Conservation (phyloP, 2,797 vertebrate genomes). For the Tragelaphus eurycerus region DNA sequence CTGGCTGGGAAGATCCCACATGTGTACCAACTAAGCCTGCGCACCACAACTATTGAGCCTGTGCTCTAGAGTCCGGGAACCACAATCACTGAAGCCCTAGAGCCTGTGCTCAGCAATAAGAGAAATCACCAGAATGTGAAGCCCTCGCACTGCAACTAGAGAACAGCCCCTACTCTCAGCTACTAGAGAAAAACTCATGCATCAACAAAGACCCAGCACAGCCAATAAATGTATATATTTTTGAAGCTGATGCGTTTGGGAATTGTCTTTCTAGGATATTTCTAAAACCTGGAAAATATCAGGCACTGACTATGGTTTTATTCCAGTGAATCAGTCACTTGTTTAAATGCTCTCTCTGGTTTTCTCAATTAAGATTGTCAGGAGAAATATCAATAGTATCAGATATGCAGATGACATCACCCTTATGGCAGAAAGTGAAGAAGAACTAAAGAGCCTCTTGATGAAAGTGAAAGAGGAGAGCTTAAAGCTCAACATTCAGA, state of each 20-base stretch:
- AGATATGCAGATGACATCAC: background rate
- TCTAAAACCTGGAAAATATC: background rate
- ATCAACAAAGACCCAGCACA: background rate
- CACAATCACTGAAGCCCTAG: background rate
- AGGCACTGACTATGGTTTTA: background rate
- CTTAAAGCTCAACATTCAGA: background rate
- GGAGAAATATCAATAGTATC: background rate
- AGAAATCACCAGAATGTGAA: background rate
- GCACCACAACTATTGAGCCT: background rate
- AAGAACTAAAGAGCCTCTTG: background rate
- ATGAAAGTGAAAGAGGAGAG: background rate
- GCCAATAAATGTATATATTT: background rate
- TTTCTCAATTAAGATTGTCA: background rate
- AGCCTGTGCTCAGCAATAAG: background rate
- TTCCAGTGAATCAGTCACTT: background rate
- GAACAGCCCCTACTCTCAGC: background rate
- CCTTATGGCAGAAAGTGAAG: background rate
- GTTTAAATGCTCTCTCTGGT: background rate
- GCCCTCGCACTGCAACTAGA: fast-evolving
- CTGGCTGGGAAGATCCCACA: background rate
- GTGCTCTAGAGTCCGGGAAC: background rate
- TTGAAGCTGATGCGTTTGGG: background rate
- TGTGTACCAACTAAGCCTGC: background rate
- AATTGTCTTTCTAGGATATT: background rate
- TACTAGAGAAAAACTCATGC: background rate